Evolutionary conservation across 2,797 vertebrate species (phyloP), one percentile per base, ranked within the genome.

Genomic region (Acipenser ruthenus): DNA sequence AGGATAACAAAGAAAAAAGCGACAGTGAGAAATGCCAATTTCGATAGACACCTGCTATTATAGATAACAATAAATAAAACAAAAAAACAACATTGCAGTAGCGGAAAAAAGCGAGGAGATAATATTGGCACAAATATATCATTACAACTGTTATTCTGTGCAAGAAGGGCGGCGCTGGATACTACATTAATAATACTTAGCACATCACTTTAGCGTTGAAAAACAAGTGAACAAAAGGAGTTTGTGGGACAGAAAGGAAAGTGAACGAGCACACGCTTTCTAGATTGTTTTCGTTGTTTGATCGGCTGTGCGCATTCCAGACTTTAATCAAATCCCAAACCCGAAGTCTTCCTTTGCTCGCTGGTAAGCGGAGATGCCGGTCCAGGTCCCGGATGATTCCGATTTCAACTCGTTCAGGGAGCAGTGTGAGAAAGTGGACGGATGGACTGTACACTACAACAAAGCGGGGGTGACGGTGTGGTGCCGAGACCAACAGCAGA

Each of bases 361-460:
- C 59, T 68, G 58, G 62, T 73, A 73, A 75, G 4, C 23, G 4
- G 23, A 37, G 69, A 90, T 91, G 89, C 84, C 87, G 67, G 89
- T 92, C 60, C 92, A 93, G 73, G 90, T 93, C 78, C 92, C 90
- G 4, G 92, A 94, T 63, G 89, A 93, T 80, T 80, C 88, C 9
- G 88, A 92, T 77, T 92, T 93, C 85, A 86, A 81, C 56, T 90
- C 90, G 9, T 96, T 96, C 80, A 90, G 87, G 71, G 88, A 89
- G 0, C 85, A 93, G 79, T 91, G 90, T 4, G 88, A 91, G 77
- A 88, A 71, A 71, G 65, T 73, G 1, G 92, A 91, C 0, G 92
- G 92, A 55, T 94, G 93, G 93, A 81, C 77, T 13, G 87, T 86
- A 8, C 86, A 87, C 4, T 95, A 91, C 69, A 91, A 73, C 82